A percentile compares a stretch with the other conserved stretches of the same genome.
Evolutionary conservation across 2,113 vertebrate genomes (phyloP).

Genomic region (Tachycineta bicolor): DNA sequence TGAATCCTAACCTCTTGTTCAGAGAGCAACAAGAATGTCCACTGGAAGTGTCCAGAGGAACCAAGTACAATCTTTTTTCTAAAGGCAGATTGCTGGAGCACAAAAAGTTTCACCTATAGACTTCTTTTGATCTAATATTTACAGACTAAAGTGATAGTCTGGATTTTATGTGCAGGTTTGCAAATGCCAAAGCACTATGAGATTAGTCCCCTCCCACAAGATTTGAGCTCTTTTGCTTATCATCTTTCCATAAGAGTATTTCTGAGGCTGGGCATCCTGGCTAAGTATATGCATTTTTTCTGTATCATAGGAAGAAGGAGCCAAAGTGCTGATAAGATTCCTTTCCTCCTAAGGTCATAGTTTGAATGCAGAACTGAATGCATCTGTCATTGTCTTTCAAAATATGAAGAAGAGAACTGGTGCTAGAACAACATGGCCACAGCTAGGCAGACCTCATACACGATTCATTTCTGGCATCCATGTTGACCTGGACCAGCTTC

Average conservation of each 20-base stretch:
- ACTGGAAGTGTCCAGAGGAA: too few relatives aligned
- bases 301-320: neutral
- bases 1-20: neutral
- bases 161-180: neutral
- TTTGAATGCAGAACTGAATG: neutral
- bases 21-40: neutral
- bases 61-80: neutral
- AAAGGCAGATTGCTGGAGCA: neutral
- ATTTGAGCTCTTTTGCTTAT: neutral
- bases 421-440: neutral
- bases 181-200: neutral
- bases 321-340: neutral
- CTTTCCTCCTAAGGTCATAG: neutral
- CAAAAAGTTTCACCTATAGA: neutral
- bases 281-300: neutral
- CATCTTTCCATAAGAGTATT: neutral
- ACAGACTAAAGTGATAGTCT: neutral
- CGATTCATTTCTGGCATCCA: neutral
- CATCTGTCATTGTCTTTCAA: neutral
- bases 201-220: neutral
- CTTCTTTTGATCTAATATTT: neutral
- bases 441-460: neutral
- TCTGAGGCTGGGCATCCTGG: neutral
- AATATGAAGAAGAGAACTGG: neutral
- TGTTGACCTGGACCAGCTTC: neutral